These are phyloP conservation scores for Brachionus koreanus DNA, from an alignment of 1,140 invertebrate species.

Conservation along the genomic window DNA sequence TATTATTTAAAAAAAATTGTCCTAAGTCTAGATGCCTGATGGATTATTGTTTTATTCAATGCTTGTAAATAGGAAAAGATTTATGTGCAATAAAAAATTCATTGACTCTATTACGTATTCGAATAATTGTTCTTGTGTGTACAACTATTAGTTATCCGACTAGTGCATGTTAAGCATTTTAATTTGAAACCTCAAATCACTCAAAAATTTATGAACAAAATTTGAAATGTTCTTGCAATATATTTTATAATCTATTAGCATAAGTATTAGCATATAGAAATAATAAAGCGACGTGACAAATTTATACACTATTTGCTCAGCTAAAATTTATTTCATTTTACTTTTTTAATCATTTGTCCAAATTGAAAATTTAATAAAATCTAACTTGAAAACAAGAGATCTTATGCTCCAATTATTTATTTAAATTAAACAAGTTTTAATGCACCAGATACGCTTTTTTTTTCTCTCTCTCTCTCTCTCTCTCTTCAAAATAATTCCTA, in stretches of 20 bases:
- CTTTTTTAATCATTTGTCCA: background rate
- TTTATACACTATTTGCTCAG: background rate
- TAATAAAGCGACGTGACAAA: background rate
- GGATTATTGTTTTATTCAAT: background rate
- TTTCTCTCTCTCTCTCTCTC: no score
- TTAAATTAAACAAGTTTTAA: background rate
- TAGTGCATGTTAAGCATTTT: background rate
- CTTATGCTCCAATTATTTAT: background rate
- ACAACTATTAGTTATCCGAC: background rate
- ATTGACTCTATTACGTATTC: background rate
- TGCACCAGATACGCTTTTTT: background rate
- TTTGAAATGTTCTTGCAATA: background rate
- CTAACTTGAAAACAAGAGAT: background rate
- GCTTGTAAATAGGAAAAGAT: background rate
- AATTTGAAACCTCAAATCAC: background rate
- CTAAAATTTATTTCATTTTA: background rate
- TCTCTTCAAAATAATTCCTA: no score
- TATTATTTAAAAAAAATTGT: background rate
- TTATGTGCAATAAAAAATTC: background rate
- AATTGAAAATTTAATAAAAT: background rate
- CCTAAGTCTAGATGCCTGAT: background rate
- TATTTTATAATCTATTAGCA: background rate
- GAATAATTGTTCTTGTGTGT: background rate
- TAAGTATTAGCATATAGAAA: background rate
- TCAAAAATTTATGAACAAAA: constrained; percentile 4